Percentiles rank a stretch among this genome's conserved stretches.
These are phyloP conservation scores for Caenorhabditis sp. DNA, from an alignment of 2,888 invertebrate species.

Conservation along the genomic window DNA sequence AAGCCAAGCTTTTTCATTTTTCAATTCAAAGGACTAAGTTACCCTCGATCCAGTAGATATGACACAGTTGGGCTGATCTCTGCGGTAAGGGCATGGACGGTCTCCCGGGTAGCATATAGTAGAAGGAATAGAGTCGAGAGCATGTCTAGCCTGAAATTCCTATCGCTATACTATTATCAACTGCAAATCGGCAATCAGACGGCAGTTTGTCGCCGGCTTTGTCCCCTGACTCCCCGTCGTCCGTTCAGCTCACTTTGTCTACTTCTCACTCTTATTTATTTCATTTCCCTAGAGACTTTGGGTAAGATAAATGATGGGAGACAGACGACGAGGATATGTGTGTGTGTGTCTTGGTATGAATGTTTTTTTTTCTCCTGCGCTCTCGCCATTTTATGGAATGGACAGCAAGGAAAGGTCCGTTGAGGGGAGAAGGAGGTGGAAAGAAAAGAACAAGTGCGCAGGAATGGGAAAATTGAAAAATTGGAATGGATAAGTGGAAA, in stretches of 20 bases:
- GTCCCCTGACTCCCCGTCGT: no score
- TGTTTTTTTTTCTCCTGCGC: conserved; percentile 17
- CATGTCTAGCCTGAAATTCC: conserved; percentile 22
- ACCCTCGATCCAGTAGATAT: conserved; percentile 61
- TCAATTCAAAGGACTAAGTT: neutral
- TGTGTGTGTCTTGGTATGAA: conserved; percentile 32
- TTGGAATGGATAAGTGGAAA: neutral
- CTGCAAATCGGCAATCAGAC: conserved; percentile 46
- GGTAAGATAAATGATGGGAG: conserved; percentile 59
- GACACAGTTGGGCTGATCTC: conserved; percentile 65
- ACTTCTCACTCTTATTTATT: neutral
- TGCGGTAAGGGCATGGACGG: conserved; percentile 42
- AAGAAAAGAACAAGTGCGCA: neutral
- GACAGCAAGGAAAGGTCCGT: neutral
- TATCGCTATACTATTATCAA: neutral
- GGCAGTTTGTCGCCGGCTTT: conserved; percentile 4
- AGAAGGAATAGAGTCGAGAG: conserved; percentile 59
- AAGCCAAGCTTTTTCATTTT: neutral
- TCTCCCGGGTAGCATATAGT: conserved; percentile 55
- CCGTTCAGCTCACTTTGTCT: neutral
- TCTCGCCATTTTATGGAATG: no score
- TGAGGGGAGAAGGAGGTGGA: no score
- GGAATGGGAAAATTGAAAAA: conserved; percentile 3
- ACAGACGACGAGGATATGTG: conserved; percentile 41
- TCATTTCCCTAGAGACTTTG: conserved; percentile 48